phyloP scores from a whole-genome alignment of 2,113 vertebrate species.

The Tonatia bakeri region DNA sequence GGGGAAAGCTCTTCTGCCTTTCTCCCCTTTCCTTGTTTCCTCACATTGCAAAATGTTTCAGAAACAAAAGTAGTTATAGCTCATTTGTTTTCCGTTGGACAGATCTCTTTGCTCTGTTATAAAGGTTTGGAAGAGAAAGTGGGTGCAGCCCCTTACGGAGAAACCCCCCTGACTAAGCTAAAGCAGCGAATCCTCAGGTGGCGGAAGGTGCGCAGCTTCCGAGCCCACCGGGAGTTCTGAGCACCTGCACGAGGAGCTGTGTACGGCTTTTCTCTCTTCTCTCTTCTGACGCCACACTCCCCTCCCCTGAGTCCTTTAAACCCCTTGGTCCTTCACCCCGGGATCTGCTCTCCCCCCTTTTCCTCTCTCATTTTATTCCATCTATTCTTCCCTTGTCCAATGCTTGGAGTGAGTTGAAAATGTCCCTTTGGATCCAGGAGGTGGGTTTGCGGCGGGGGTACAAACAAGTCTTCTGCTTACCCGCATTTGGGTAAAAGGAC shows the following conservation, averaged over 20 bases:
- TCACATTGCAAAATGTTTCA: not conserved
- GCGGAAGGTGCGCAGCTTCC: not conserved
- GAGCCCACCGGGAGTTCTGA: not conserved
- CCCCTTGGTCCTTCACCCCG: not conserved
- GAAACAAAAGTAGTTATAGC: not conserved
- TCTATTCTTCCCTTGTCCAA: not conserved
- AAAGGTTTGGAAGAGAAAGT: not conserved
- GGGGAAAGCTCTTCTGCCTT: not conserved
- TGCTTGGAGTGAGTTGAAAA: not conserved
- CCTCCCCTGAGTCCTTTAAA: not conserved
- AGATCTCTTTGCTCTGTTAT: not conserved
- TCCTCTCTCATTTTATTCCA: not conserved
- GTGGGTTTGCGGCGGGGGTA: no score
- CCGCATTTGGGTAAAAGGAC: not conserved
- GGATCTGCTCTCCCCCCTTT: not conserved
- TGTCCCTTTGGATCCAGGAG: not conserved
- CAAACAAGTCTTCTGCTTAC: not conserved
- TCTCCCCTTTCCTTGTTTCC: not conserved
- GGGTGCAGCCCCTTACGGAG: not conserved
- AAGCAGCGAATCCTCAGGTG: not conserved
- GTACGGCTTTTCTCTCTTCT: not conserved
- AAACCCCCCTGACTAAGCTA: not conserved
- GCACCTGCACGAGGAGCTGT: not conserved
- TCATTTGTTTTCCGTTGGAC: not conserved
- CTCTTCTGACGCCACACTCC: not conserved